Evolutionary conservation across 2,113 vertebrate genomes (phyloP), one percentile per base, ranked within the genome.

Genomic region (Diphyllodes magnificus): DNA sequence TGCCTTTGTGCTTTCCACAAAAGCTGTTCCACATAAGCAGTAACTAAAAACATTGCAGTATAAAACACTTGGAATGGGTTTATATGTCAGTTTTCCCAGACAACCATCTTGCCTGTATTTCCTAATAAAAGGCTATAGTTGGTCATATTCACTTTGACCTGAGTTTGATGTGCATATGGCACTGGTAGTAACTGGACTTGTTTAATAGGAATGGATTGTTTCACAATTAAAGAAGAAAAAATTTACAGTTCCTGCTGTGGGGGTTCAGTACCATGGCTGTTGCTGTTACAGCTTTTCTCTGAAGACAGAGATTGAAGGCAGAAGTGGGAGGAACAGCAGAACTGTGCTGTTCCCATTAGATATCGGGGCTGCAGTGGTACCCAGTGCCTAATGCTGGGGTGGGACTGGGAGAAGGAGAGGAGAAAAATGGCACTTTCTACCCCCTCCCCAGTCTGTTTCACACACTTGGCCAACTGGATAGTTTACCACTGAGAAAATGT

Each of bases 151-250:
- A 27, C 88, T 96, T 68, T 39, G 61, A 89, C 93, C 57, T 1
- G 61, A 79, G 89, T 84, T 95, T 95, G 91, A 89, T 92, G 95
- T 91, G 73, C 86, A 82, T 92, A 85, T 95, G 93, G 92, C 65
- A 76, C 13, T 86, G 66, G 65, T 69, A 64, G 83, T 94, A 83
- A 88, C 86, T 40, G 64, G 82, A 39, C 86, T 93, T 81, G 79
- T 90, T 95, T 94, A 93, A 96, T 90, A 92, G 96, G 85, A 87
- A 86, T 35, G 76, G 63, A 65, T 81, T 94, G 86, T 83, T 94
- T 93, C 71, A 70, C 88, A 90, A 54, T 82, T 88, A 91, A 84
- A 83, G 42, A 69, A 76, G 84, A 70, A 92, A 64, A 82, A 78
- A 59, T 23, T 76, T 80, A 90, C 47, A 65, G 45, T 84, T 90